Evolutionary conservation across 2,797 vertebrate genomes (phyloP), one percentile per base, ranked within the genome.

Genomic region (Arnoldichthys spilopterus): DNA sequence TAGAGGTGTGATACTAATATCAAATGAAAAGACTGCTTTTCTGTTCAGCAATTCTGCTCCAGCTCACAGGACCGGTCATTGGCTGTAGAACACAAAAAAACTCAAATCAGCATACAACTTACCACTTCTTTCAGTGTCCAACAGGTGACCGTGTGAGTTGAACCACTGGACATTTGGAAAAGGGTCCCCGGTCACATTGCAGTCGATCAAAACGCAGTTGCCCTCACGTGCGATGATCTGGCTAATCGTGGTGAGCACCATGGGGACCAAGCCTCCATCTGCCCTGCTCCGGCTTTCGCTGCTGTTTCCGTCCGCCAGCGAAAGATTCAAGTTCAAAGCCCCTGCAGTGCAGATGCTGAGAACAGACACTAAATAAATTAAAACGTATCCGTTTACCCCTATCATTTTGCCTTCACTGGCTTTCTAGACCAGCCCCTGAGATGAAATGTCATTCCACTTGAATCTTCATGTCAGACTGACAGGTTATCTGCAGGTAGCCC

Each of bases 171-270:
- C 92, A 0, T 59, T 93, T 18, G 96, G 98, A 53, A 91, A 89
- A 7, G 98, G 98, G 12, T 95, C 91, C 80, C 97, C 97, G 11
- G 92, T 95, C 85, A 98, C 89, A 24, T 96, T 99, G 90, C 98
- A 99, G 83, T 98, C 94, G 22, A 99, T 97, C 90, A 97, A 91
- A 81, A 94, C 96, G 76, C 95, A 97, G 82, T 91, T 95, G 43
- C 97, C 97, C 90, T 99, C 98, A 43, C 95, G 95, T 88, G 94
- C 97, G 66, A 97, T 98, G 83, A 99, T 94, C 88, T 98, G 97
- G 87, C 91, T 94, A 1, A 94, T 91, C 84, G 71, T 94, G 59
- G 92, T 92, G 84, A 93, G 89, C 72, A 94, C 90, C 66, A 89
- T 62, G 0, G 96, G 97, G 81, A 93, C 89, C 0, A 92, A 93